Conservation (phyloP, 2,797 vertebrate genomes). For the Xiphorhynchus erythropygius region DNA sequence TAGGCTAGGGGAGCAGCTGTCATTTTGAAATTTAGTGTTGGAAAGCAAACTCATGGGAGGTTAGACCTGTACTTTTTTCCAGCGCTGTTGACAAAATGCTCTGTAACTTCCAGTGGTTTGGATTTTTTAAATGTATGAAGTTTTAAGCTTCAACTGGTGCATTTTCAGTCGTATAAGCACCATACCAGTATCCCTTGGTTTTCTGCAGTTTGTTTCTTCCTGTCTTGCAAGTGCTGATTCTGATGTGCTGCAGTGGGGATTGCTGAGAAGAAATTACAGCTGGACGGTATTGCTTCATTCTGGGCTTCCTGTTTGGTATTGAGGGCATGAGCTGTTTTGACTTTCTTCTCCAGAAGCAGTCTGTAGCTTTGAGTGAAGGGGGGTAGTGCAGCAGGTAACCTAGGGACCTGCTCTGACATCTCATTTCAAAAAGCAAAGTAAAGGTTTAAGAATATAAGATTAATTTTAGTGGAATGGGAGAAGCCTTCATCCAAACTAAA, state of each 20-base stretch:
- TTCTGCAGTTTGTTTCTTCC: neutral
- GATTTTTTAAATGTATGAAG: neutral
- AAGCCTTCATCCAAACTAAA: neutral
- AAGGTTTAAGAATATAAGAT: neutral
- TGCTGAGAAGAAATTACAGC: neutral
- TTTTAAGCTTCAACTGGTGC: neutral
- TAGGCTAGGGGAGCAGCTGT: neutral
- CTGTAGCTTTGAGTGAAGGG: neutral
- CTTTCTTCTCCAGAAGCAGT: neutral
- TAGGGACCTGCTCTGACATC: neutral
- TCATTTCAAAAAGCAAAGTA: neutral
- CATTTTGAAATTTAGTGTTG: neutral
- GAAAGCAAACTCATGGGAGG: neutral
- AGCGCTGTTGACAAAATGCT: neutral
- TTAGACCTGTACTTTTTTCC: neutral
- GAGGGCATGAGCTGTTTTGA: neutral
- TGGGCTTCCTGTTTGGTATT: neutral
- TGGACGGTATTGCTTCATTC: neutral
- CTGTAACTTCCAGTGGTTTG: neutral
- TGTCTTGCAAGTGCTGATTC: neutral
- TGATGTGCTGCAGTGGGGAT: neutral
- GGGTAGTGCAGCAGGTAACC: neutral
- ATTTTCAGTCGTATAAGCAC: neutral
- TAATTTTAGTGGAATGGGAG: neutral
- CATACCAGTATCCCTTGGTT: neutral